Conservation (phyloP, 1,140 invertebrate genomes). For the Panagrolaimus sp. region DNA sequence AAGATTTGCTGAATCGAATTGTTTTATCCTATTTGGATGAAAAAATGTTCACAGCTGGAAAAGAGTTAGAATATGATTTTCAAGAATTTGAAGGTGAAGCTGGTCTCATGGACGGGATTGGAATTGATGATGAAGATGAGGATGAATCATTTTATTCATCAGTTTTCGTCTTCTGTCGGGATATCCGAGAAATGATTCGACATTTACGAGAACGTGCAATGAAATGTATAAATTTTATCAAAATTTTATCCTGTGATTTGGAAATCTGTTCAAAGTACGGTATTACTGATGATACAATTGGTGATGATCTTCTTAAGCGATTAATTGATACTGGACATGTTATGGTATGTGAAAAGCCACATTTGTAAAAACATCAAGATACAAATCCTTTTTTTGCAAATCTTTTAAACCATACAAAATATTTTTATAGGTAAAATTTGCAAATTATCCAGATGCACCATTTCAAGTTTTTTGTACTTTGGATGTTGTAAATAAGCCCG, state of each 20-base stretch:
- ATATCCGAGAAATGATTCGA: slow-evolving; percentile 26
- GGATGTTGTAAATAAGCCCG: slow-evolving; percentile 13
- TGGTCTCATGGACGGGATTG: neutral
- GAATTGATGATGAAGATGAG: no score
- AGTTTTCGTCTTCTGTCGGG: slow-evolving; percentile 27
- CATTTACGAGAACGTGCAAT: slow-evolving; percentile 24
- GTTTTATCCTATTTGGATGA: slow-evolving; percentile 26
- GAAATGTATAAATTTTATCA: slow-evolving; percentile 27
- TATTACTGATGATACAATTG: neutral
- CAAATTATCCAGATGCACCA: slow-evolving; percentile 20
- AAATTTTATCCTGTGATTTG: slow-evolving; percentile 21
- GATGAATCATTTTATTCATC: slow-evolving; percentile 11
- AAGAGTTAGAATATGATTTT: slow-evolving; percentile 27
- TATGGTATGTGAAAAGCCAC: no score
- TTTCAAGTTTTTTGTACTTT: slow-evolving; percentile 2
- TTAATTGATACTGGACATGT: slow-evolving; percentile 1
- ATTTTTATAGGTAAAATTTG: slow-evolving; percentile 9
- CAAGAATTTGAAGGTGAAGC: neutral
- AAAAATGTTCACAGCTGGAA: slow-evolving; percentile 19
- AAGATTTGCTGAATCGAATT: slow-evolving; percentile 19
- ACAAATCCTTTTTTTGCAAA: no score
- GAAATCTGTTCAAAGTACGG: slow-evolving; percentile 27
- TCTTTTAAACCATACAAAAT: no score
- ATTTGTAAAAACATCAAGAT: no score
- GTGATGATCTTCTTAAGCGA: slow-evolving; percentile 16